phyloP scores from a whole-genome alignment of 2,113 vertebrate genomes.

The Morone chrysops region DNA sequence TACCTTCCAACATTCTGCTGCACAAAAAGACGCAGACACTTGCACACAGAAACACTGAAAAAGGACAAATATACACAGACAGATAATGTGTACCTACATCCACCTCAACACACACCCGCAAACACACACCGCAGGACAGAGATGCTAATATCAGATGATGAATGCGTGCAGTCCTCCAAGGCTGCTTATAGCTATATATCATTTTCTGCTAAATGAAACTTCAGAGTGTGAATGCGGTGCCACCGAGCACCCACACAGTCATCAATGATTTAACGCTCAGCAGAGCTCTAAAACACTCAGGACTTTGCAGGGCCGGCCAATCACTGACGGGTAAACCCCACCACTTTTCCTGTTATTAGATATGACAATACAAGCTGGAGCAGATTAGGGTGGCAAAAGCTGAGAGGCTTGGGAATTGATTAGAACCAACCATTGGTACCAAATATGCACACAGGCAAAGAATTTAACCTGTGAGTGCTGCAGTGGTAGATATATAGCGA shows the following conservation, averaged over 20 bases:
- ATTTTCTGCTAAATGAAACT: constrained; percentile 79
- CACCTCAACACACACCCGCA: constrained; percentile 28
- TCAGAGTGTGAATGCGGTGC: constrained; percentile 57
- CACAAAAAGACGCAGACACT: constrained; percentile 14
- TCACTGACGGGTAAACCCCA: constrained; percentile 31
- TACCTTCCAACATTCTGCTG: not conserved
- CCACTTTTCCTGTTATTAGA: constrained; percentile 49
- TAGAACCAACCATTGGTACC: constrained; percentile 13
- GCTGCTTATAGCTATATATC: constrained; percentile 73
- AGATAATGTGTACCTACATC: constrained; percentile 24
- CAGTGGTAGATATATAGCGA: constrained; percentile 6
- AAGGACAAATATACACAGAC: constrained; percentile 26
- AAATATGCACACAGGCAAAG: constrained; percentile 35
- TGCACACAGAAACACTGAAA: not conserved
- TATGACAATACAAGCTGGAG: constrained; percentile 44
- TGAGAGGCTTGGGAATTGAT: constrained; percentile 30
- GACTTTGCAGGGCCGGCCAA: constrained; percentile 41
- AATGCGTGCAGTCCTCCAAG: constrained; percentile 71
- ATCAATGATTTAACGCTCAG: constrained; percentile 74
- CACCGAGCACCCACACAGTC: constrained; percentile 51
- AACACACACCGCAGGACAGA: constrained; percentile 44
- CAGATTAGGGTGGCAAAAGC: constrained; percentile 32
- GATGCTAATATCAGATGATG: constrained; percentile 77
- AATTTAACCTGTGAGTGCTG: constrained; percentile 32
- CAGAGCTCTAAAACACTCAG: constrained; percentile 58